Conservation (phyloP, 2,797 vertebrate species). For the Pangasius macronema region DNA sequence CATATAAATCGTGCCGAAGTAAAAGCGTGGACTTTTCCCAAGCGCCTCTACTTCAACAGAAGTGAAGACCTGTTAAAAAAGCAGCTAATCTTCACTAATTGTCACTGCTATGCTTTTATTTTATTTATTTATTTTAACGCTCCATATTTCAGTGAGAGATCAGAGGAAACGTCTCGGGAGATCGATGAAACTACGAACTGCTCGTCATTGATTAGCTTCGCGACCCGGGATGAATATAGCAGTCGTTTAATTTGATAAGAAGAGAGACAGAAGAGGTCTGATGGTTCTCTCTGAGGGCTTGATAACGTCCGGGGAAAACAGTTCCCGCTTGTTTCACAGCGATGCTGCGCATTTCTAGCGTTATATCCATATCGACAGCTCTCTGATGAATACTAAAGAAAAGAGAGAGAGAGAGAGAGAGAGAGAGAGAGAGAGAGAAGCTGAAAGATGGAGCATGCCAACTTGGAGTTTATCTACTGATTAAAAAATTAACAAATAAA, state of each 20-base stretch:
- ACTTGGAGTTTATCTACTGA: not conserved
- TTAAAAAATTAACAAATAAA: not conserved
- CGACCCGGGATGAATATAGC: not conserved
- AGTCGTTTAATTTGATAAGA: not conserved
- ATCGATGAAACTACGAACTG: not conserved
- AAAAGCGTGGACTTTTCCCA: no score
- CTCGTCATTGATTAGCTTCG: not conserved
- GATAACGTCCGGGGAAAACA: not conserved
- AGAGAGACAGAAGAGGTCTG: not conserved
- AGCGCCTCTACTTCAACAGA: no score
- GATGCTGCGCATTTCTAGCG: not conserved
- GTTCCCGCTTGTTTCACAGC: constrained; percentile 11
- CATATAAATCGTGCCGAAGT: no score
- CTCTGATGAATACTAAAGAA: constrained; percentile 37
- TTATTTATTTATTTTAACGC: not conserved
- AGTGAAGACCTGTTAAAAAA: not conserved
- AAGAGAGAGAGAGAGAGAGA: constrained; percentile 4
- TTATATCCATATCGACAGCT: constrained; percentile 23
- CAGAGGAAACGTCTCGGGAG: not conserved
- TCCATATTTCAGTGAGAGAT: not conserved
- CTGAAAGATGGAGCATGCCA: constrained; percentile 21
- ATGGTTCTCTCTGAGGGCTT: not conserved
- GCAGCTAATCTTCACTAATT: not conserved
- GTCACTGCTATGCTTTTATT: not conserved
- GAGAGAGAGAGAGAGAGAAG: not conserved